Evolutionary conservation across 1,140 invertebrate genomes (phyloP), one percentile per base, ranked within the genome.

Genomic region (Lordiphosa stackelbergi): DNA sequence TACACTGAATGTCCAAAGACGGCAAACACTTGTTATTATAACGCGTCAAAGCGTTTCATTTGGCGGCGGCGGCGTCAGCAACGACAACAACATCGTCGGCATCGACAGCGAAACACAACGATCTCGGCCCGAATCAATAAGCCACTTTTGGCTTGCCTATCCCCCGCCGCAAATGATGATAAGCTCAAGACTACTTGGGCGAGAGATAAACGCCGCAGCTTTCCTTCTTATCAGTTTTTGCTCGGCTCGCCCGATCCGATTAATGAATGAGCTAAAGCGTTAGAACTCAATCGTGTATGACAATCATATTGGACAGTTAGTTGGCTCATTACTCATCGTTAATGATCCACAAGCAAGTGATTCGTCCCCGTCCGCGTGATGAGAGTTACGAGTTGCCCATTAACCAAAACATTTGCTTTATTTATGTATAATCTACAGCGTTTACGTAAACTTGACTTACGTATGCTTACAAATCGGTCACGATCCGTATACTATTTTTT

Each of bases 1-100:
- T 69, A 78, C 66, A 86, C 85, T 86, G 85, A 86, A 78, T 86
- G 77, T 64, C 71, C 69, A 73, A 86, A 85, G 85, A 73, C 85
- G 73, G 58, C 73, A 75, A 69, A 69, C 77, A 81, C 85, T 85
- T 86, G 73, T 86, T 86, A 86, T 85, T 86, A 86, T 86, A 86
- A 86, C 66, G 78, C 78, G 73, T 74, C 62, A 79, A 85, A 85
- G 68, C 75, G 75, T 64, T 70, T 73, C 54, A 61, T 69, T 57
- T 74, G 70, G 53, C 63, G 68, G 42, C 66, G 43, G 40, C 65
- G 64, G 8, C 41, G 34, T 8, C 61, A 13, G 12, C 47, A 11
- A 13, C 49, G 13, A 43, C 10, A 10, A 5, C 66, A 5, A 22
- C 13, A 53, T 10, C 54, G 7, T 42, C 28, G 56, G 37, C 55